Conservation (phyloP, 2,888 invertebrate species). For the Eretmocerus hayati region DNA sequence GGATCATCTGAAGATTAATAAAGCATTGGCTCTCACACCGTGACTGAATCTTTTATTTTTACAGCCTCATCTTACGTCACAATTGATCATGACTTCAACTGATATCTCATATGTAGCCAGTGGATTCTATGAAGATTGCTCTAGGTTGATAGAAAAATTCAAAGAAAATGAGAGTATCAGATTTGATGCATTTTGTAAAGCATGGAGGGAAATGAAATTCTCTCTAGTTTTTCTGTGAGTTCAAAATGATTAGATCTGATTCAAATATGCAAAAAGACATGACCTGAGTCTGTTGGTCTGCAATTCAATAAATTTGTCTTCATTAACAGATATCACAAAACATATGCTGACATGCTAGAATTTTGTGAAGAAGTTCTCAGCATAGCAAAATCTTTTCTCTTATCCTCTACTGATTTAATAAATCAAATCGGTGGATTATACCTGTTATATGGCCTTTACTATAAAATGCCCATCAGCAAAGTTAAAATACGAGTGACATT, state of each 20-base stretch:
- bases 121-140: constrained; percentile 37
- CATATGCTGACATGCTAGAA: constrained; percentile 31
- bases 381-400: constrained; percentile 35
- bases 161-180: constrained; percentile 30
- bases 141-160: constrained; percentile 31
- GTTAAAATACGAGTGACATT: constrained; percentile 36
- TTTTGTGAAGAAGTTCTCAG: constrained; percentile 40
- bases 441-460: constrained; percentile 39
- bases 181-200: constrained; percentile 35
- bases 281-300: no score
- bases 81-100: not conserved
- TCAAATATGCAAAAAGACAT: no score
- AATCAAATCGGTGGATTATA: constrained; percentile 39
- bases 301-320: not conserved
- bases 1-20: no score
- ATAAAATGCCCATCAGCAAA: constrained; percentile 35
- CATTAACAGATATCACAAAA: constrained; percentile 28
- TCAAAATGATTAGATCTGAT: no score
- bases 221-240: constrained; percentile 37
- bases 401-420: constrained; percentile 29
- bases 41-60: no score
- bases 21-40: no score
- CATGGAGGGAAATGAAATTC: constrained; percentile 41
- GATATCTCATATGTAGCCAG: constrained; percentile 22
- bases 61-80: no score